A percentile compares a stretch with the other conserved stretches of the same genome.
These are phyloP conservation scores for Philereme transversata DNA, from an alignment of 2,888 invertebrate species.

Conservation along the genomic window DNA sequence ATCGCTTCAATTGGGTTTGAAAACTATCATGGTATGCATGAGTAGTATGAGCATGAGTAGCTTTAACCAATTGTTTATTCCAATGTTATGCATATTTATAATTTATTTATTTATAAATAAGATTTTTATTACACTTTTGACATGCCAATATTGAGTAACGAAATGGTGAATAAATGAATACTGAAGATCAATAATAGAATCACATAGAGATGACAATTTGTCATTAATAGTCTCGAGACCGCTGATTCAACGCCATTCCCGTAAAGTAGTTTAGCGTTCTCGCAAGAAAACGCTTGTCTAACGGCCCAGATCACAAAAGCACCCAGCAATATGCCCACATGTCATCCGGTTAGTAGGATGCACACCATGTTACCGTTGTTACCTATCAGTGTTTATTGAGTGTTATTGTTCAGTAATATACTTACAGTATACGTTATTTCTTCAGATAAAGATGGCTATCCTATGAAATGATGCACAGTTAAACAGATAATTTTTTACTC, in stretches of 20 bases:
- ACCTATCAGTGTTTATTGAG: slow-evolving; percentile 82
- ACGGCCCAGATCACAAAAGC: slow-evolving; percentile 54
- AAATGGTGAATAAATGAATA: too few relatives aligned
- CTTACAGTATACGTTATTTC: slow-evolving; percentile 84
- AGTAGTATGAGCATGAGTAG: too few relatives aligned
- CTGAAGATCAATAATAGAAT: too few relatives aligned
- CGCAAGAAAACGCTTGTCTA: slow-evolving; percentile 6
- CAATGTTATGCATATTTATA: too few relatives aligned
- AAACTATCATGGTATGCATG: too few relatives aligned
- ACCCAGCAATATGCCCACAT: slow-evolving; percentile 39
- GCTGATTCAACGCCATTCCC: background rate
- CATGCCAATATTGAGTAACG: too few relatives aligned
- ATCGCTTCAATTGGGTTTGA: too few relatives aligned
- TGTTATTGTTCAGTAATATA: slow-evolving; percentile 83
- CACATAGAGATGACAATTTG: too few relatives aligned
- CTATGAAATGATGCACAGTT: slow-evolving; percentile 90
- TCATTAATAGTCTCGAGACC: too few relatives aligned
- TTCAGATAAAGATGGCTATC: slow-evolving; percentile 87
- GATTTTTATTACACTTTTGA: too few relatives aligned
- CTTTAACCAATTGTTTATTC: too few relatives aligned
- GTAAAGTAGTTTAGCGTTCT: background rate
- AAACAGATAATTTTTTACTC: slow-evolving; percentile 89
- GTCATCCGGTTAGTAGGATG: slow-evolving; percentile 43
- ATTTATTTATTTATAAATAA: too few relatives aligned
- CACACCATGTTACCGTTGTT: slow-evolving; percentile 35